Percentiles rank a stretch among this genome's conserved stretches.
These are phyloP conservation scores for Amphimallon solstitiale DNA, from an alignment of 2,888 invertebrate species.

Conservation along the genomic window DNA sequence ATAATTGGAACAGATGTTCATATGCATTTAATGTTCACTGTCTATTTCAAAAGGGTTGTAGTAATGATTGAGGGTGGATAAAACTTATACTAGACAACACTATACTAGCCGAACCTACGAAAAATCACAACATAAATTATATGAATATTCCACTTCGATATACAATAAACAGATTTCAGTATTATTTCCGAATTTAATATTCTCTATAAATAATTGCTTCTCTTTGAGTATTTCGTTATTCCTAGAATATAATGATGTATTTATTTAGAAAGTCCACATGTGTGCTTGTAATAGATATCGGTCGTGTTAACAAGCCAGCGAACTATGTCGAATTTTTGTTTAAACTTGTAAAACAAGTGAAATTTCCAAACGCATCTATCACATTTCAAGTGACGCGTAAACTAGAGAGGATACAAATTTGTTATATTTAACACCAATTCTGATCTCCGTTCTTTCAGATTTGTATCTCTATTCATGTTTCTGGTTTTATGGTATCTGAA, in stretches of 20 bases:
- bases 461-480: slow-evolving; percentile 4
- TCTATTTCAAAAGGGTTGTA: slow-evolving; percentile 16
- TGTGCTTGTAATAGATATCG: not conserved
- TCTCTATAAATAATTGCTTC: no score
- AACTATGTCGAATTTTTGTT: slow-evolving; percentile 17
- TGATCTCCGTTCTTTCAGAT: slow-evolving; percentile 18
- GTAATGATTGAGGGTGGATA: slow-evolving; percentile 29
- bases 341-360: slow-evolving; percentile 12
- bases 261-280: slow-evolving; percentile 1
- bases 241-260: not conserved
- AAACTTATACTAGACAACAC: slow-evolving; percentile 6
- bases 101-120: slow-evolving; percentile 4
- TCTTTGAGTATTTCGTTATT: no score
- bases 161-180: no score
- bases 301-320: slow-evolving; percentile 7
- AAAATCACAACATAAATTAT: not conserved
- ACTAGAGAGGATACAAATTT: slow-evolving; percentile 25
- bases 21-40: slow-evolving; percentile 16
- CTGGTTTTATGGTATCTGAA: slow-evolving; percentile 19
- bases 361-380: slow-evolving; percentile 16
- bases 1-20: slow-evolving; percentile 33
- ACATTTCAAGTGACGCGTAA: slow-evolving; percentile 8
- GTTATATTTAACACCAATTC: slow-evolving; percentile 32
- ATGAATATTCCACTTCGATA: not conserved
- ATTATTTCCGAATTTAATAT: no score